Evolutionary conservation across 1,140 invertebrate genomes (phyloP), one percentile per base, ranked within the genome.

Genomic region (Diorhabda sublineata): DNA sequence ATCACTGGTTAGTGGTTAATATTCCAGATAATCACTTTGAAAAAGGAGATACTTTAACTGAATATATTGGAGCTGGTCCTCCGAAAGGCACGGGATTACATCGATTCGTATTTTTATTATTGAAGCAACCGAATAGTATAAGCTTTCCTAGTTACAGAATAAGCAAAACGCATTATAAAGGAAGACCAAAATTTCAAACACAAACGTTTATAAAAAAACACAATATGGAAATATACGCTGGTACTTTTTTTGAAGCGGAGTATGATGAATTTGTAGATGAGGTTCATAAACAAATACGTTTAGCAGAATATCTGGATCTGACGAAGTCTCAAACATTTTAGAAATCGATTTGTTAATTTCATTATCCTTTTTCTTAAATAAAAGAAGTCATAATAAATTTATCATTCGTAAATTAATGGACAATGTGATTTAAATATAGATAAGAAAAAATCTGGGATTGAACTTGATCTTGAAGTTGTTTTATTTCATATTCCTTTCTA

Each of bases 1-100:
- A 92, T 74, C 95, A 97, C 80, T 97, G 95, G 94, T 80, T 96
- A 4, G 90, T 97, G 1, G 91, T 86, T 3, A 98, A 98, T 78
- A 94, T 98, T 75, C 92, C 91, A 3, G 93, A 90, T 9, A 83
- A 81, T 66, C 83, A 92, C 60, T 78, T 97, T 0, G 74, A 78
- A 0, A 82, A 86, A 45, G 96, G 95, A 4, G 88, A 73, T 43
- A 60, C 58, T 0, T 79, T 96, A 0, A 88, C 88, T 5, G 89
- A 87, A 2, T 97, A 96, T 80, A 83, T 95, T 70, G 93, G 94
- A 42, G 86, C 93, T 26, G 93, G 92, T 5, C 93, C 94, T 0
- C 92, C 93, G 3, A 80, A 89, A 74, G 89, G 85, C 67, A 92
- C 90, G 11, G 91, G 89, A 26, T 85, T 96, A 11, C 95, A 98